phyloP scores from a whole-genome alignment of 2,888 invertebrate species.

The Eupithecia exiguata region DNA sequence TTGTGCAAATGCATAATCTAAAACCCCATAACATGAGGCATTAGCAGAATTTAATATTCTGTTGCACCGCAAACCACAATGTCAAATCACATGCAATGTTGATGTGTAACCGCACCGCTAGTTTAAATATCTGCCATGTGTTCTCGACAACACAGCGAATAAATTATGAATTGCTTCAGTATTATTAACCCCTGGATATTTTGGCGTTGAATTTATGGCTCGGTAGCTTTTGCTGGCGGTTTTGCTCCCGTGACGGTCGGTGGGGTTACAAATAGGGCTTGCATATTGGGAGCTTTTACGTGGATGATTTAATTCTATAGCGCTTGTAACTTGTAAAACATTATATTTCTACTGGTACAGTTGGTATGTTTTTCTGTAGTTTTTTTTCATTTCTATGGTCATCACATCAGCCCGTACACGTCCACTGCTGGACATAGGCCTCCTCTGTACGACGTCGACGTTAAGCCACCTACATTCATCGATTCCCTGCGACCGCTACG shows the following conservation, averaged over 20 bases:
- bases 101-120: conserved; percentile 60
- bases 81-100: conserved; percentile 68
- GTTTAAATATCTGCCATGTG: conserved; percentile 52
- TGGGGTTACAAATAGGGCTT: conserved; percentile 18
- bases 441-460: too few species aligned
- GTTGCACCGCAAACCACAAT: conserved; percentile 59
- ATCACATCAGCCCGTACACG: too few species aligned
- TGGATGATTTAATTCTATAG: neutral
- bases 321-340: neutral
- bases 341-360: neutral
- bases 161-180: conserved; percentile 43
- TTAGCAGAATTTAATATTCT: conserved; percentile 52
- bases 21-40: neutral
- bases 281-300: conserved; percentile 4
- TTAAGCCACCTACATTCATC: too few species aligned
- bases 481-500: too few species aligned
- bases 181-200: conserved; percentile 44
- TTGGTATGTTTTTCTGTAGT: too few species aligned
- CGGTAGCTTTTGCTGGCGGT: conserved; percentile 40
- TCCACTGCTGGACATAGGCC: too few species aligned
- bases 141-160: conserved; percentile 39
- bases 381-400: too few species aligned
- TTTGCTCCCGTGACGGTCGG: conserved; percentile 38
- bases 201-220: conserved; percentile 38
- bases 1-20: neutral